phyloP scores from a whole-genome alignment of 1,140 invertebrate genomes.

The Trachymyrmex septentrionalis region DNA sequence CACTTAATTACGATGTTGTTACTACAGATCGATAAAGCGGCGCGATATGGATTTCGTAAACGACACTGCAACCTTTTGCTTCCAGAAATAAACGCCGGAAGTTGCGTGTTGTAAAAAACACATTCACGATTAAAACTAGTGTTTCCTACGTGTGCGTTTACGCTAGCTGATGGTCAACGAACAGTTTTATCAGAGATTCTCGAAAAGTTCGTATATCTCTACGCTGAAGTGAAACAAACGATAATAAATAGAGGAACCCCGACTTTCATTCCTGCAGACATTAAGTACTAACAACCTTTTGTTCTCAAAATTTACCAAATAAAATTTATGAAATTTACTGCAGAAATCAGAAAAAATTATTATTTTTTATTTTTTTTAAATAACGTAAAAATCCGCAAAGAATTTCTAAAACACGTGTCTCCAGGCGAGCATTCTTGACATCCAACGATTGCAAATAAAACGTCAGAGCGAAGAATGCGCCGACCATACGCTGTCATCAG shows the following conservation, averaged over 20 bases:
- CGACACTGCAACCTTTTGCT: neutral
- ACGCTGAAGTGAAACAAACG: neutral
- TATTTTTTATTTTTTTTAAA: too few relatives aligned
- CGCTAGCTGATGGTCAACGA: neutral
- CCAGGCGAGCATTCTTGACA: neutral
- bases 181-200: conserved; percentile 23
- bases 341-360: neutral
- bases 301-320: neutral
- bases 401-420: conserved; percentile 23
- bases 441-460: conserved; percentile 2
- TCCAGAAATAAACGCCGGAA: conserved; percentile 46
- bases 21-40: neutral
- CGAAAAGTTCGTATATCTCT: neutral
- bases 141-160: neutral
- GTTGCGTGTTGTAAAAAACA: conserved; percentile 34
- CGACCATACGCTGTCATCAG: neutral
- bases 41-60: conserved; percentile 39
- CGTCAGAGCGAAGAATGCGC: neutral
- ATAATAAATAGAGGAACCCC: neutral
- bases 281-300: neutral
- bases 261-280: too few relatives aligned
- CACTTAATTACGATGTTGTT: neutral
- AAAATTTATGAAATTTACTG: neutral
- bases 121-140: neutral
- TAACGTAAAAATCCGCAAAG: neutral